Base-by-base conservation (phyloP, 1,140 invertebrate species). In the Leucophenga varia region DNA sequence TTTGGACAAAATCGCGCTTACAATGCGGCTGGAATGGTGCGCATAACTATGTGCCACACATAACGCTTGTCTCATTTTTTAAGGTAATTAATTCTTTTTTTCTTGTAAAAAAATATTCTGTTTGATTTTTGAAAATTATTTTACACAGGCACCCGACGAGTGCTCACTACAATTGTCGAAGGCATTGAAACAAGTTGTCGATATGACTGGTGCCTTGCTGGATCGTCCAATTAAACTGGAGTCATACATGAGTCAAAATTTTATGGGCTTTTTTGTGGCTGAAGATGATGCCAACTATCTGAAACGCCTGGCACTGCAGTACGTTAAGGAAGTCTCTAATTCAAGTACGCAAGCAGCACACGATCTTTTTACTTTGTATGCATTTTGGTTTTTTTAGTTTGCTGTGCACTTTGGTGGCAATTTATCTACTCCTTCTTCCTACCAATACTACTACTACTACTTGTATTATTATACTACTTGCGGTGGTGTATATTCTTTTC, bases 21-120 rank as follows among this genome's bases (percentile, higher is more conserved):
- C 74, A 84, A 3, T 85, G 84, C 72, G 87, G 86, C 21, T 91
- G 90, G 87, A 94, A 95, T 77, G 89, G 90, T 17, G 90, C 90
- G 7, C 91, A 93, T 61, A 90, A 91, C 73, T 92, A 85, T 72
- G 84, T 90, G 30, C 91, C 91, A 2, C 91, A 95, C 69, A 88
- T 95, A 53, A 95, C 91, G 9, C 78, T 95, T 25, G 88, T 91
- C 31, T 87, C 90, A 8, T 92, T 90, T 75, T 94, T 94, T 65
- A 90, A 90, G 80, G 91, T 93, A 78, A 57, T 41, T 41, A 6
- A 12, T 17, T 3, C 22, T 4, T 3, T 3, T 45, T 8, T 36
- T 14, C 3, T 20, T 20, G 6, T 46, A 4, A 9, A 30, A 36
- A 36, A 37, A 30, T 21, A 36, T 38, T 30, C 28, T 25, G 10